These are phyloP conservation scores for Zaprionus gabonicus DNA, from an alignment of 1,140 invertebrate species.

Conservation along the genomic window DNA sequence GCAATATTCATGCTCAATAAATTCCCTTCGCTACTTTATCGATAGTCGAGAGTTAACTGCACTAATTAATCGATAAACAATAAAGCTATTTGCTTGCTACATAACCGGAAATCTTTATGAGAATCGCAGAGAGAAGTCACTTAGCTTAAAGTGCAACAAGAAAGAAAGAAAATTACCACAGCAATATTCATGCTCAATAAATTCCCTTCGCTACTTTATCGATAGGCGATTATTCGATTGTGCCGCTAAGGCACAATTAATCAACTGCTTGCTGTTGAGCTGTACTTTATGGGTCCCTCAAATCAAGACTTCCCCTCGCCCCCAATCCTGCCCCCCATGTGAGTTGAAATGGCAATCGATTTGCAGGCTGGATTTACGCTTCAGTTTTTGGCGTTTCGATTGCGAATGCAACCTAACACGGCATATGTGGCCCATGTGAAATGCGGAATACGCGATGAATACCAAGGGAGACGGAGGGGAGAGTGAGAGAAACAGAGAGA, in stretches of 20 bases:
- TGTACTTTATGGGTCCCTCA: background rate
- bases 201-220: background rate
- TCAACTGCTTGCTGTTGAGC: background rate
- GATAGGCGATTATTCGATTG: constrained; percentile 1
- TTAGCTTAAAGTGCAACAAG: background rate
- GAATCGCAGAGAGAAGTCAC: background rate
- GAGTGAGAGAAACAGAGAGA: too few relatives aligned
- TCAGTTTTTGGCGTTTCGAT: constrained; percentile 7
- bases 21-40: background rate
- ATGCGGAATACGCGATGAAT: constrained; percentile 14
- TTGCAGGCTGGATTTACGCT: constrained; percentile 11
- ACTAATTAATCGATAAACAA: too few relatives aligned
- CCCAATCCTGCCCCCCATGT: too few relatives aligned
- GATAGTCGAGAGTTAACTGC: background rate
- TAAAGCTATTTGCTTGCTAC: too few relatives aligned
- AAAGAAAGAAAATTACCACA: too few relatives aligned
- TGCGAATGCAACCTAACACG: constrained; percentile 17
- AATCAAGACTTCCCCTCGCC: background rate
- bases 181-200: background rate
- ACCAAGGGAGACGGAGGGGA: too few relatives aligned
- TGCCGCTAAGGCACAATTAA: background rate
- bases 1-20: too few relatives aligned
- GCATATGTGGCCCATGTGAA: constrained; percentile 6
- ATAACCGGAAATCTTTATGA: background rate
- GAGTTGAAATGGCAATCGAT: constrained; percentile 19